Evolutionary conservation across 2,797 vertebrate genomes (phyloP).

Genomic region (Kryptopterus vitreolus): DNA sequence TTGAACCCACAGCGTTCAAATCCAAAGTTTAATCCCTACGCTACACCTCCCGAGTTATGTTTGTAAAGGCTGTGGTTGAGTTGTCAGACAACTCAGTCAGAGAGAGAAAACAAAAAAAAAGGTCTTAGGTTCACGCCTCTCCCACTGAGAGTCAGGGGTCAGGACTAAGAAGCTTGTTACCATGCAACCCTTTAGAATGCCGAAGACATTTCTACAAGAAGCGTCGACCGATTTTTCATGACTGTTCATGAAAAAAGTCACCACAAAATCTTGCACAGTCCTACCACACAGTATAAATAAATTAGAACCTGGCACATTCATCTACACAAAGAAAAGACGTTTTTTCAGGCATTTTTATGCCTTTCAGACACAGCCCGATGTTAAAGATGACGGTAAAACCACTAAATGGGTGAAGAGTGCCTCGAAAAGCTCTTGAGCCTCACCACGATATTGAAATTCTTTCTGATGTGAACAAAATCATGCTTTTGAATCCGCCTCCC

Average conservation of each 20-base stretch:
- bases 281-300: neutral
- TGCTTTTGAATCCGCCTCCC: neutral
- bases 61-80: neutral
- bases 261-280: neutral
- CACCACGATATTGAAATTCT: slow-evolving; percentile 14
- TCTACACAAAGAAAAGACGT: neutral
- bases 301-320: neutral
- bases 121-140: slow-evolving; percentile 22
- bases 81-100: neutral
- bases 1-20: no score
- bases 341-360: neutral
- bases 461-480: slow-evolving; percentile 10
- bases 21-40: no score
- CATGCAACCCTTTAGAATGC: slow-evolving; percentile 55
- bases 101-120: neutral
- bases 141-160: slow-evolving; percentile 37
- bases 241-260: neutral
- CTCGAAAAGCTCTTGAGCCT: neutral
- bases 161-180: slow-evolving; percentile 61
- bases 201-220: slow-evolving; percentile 39
- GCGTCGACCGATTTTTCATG: slow-evolving; percentile 23
- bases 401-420: neutral
- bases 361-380: neutral
- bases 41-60: neutral
- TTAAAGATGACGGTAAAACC: neutral